phyloP scores from a whole-genome alignment of 2,113 vertebrate genomes.

The Lasiurus cinereus region DNA sequence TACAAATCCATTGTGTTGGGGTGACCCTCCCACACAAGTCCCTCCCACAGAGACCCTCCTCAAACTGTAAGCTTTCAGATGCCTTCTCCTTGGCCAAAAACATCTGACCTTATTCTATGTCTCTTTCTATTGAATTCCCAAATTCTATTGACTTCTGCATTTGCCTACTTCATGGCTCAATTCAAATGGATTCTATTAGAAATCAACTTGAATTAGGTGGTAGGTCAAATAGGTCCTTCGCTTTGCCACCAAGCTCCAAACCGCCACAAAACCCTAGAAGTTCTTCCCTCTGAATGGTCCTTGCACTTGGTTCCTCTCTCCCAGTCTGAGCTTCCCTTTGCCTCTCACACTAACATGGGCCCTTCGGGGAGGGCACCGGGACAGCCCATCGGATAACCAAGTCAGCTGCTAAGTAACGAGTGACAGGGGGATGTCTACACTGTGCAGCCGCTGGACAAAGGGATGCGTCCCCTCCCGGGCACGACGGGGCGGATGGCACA shows the following conservation, averaged over 20 bases:
- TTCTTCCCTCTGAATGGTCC: background rate
- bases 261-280: background rate
- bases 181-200: background rate
- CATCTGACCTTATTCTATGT: background rate
- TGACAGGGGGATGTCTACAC: background rate
- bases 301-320: background rate
- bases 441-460: background rate
- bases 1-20: background rate
- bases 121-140: background rate
- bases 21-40: background rate
- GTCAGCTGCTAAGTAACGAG: background rate
- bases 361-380: too few species aligned
- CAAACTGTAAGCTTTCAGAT: background rate
- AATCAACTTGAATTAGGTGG: background rate
- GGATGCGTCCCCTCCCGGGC: background rate
- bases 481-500: background rate
- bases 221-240: background rate
- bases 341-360: background rate
- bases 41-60: background rate
- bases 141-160: background rate
- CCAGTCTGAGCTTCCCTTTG: background rate
- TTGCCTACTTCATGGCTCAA: background rate
- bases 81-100: background rate
- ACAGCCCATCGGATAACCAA: background rate
- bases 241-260: background rate